Evolutionary conservation across 2,888 invertebrate species (phyloP), one percentile per base, ranked within the genome.

Genomic region (Drosophila putrida): DNA sequence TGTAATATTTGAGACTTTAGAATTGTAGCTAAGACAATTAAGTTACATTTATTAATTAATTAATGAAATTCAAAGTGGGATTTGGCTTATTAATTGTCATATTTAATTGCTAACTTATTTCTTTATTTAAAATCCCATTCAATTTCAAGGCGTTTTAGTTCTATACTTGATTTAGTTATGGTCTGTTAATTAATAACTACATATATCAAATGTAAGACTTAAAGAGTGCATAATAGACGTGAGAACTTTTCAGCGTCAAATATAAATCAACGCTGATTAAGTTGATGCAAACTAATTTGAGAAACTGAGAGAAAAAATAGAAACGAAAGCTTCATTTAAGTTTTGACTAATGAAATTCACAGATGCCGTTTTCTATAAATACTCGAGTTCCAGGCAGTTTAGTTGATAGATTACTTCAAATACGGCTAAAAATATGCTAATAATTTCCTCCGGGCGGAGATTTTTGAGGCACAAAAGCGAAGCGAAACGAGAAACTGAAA

Each of bases 281-380:
- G 28, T 15, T 27, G 27, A 13, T 27, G 4, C 27, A 38, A 50
- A 38, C 38, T 38, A 27, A 27, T 38, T 31, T 27, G 11, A 11
- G n/a, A 36, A 31, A 53, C 0, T n/a, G 4, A 11, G 6, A n/a
- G 4, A 25, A 20, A 36, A 27, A 20, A 10, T n/a, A 9, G 11
- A 11, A 36, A 25, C 9, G n/a, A 8, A 36, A 36, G 15, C 20
- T 31, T 10, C 10, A 25, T 20, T 41, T 6, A 43, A 20, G 31
- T 33, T 33, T 38, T 27, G 36, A n/a, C 50, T 36, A 36, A 36
- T 50, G 50, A 50, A 50, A 50, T 36, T 20, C 50, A 25, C 50
- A 50, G 27, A 36, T 38, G 35, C 27, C 36, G n/a, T 33, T 28
- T 49, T 33, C 13, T 46, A 28, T 49, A 33, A 33, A 49, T 33